Conservation (phyloP, 2,797 vertebrate species). For the Sternotherus odoratus region DNA sequence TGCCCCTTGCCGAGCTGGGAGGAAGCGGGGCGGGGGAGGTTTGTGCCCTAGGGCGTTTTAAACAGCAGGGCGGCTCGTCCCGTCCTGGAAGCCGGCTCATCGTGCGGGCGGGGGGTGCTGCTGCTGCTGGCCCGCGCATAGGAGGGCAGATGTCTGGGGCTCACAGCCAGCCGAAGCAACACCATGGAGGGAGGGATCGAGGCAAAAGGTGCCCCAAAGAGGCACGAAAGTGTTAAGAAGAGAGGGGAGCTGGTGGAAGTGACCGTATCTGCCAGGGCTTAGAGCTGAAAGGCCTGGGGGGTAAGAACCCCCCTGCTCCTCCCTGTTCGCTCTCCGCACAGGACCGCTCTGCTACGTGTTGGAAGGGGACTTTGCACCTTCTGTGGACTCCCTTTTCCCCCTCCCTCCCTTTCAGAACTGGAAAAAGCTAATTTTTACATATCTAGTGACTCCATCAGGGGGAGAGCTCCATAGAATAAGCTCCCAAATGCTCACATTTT, state of each 20-base stretch:
- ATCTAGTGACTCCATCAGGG: not conserved
- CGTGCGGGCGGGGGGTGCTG: not conserved
- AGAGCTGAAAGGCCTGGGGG: not conserved
- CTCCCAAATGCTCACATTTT: not conserved
- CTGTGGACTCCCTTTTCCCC: not conserved
- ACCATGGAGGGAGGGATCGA: not conserved
- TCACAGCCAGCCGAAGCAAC: too few relatives aligned
- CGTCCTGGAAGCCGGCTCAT: conserved; percentile 14
- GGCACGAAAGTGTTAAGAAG: not conserved
- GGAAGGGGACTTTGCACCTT: not conserved
- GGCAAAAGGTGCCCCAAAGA: not conserved
- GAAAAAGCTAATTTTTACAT: not conserved
- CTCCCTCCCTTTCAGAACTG: not conserved
- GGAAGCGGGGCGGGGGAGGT: rapidly evolving
- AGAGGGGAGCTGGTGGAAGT: not conserved
- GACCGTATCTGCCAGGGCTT: not conserved
- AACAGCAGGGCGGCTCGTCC: not conserved
- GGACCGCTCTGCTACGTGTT: not conserved
- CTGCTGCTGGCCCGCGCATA: not conserved
- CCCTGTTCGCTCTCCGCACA: not conserved
- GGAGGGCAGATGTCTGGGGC: not conserved
- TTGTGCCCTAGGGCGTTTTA: not conserved
- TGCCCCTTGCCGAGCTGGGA: not conserved
- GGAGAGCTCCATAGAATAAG: not conserved
- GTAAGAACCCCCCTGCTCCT: not conserved